Evolutionary conservation across 2,797 vertebrate species (phyloP), one percentile per base, ranked within the genome.

Genomic region (Hyperoplus immaculatus): DNA sequence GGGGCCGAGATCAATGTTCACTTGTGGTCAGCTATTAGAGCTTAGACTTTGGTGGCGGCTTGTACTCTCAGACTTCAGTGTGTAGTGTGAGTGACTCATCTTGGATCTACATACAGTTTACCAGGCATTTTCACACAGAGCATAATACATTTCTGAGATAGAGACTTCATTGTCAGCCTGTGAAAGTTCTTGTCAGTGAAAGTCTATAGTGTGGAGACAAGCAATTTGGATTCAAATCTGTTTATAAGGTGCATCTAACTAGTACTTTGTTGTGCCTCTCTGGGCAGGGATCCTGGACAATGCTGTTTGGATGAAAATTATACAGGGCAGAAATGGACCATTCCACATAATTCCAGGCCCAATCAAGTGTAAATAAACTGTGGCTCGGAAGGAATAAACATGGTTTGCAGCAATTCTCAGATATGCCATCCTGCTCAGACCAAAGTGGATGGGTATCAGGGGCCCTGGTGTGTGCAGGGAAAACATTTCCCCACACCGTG

Each of bases 361-460:
- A 51, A 14, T 29, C 49, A 42, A 43, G 54, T 59, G 47, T 54
- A 16, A 36, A 63, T 63, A 55, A 49, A 59, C 21, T 51, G 14
- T 18, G 42, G 21, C 11, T 0, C 36, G 57, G 21, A 43, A 21
- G 46, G 41, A 62, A 46, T 47, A 57, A 46, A 56, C 5, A 36
- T 58, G 58, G 14, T 57, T 14, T 46, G 53, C 49, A 54, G 47
- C 50, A n/a, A 53, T 69, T 16, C 36, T 47, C 63, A 59, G 58
- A 62, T 18, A 16, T 5, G 2, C 7, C 50, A 15, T 21, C 6
- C 29, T 64, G n/a, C 15, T 51, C 16, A 68, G 42, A 67, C 10
- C 43, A 36, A 36, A 13, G 43, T 53, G 3, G 11, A 18, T 13
- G 60, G 50, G 8, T 42, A 42, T 47, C 29, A 39, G 29, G 3